phyloP scores from a whole-genome alignment of 1,140 invertebrate species.

The Heliothis virescens region DNA sequence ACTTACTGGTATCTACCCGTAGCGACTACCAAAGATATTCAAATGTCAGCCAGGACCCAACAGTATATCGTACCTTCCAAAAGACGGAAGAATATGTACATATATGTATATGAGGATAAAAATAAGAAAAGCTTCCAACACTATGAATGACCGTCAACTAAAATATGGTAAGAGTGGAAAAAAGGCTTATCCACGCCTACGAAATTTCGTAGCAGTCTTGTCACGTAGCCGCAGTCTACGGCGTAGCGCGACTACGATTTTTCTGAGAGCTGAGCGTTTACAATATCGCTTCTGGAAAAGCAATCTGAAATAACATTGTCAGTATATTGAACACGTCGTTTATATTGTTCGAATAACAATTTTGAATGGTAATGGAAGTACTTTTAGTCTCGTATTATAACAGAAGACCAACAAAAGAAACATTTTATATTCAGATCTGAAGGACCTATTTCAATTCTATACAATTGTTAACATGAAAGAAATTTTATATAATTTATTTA shows the following conservation, averaged over 20 bases:
- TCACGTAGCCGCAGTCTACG: constrained; percentile 17
- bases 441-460: too few species aligned
- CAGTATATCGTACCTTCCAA: too few species aligned
- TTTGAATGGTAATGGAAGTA: not conserved
- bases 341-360: not conserved
- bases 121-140: not conserved
- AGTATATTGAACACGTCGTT: constrained; percentile 9
- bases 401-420: too few species aligned
- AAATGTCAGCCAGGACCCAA: too few species aligned
- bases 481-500: too few species aligned
- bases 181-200: constrained; percentile 24
- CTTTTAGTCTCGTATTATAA: too few species aligned
- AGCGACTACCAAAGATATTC: too few species aligned
- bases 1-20: too few species aligned
- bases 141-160: not conserved
- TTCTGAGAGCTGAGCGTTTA: not conserved
- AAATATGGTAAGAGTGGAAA: not conserved
- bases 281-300: constrained; percentile 6
- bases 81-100: too few species aligned
- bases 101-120: too few species aligned
- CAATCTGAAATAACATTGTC: constrained; percentile 5
- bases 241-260: constrained; percentile 23
- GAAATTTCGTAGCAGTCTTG: constrained; percentile 13
- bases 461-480: too few species aligned
- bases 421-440: not conserved